These are phyloP conservation scores for Drosophila sp. DNA, from an alignment of 1,140 invertebrate genomes.

Conservation along the genomic window DNA sequence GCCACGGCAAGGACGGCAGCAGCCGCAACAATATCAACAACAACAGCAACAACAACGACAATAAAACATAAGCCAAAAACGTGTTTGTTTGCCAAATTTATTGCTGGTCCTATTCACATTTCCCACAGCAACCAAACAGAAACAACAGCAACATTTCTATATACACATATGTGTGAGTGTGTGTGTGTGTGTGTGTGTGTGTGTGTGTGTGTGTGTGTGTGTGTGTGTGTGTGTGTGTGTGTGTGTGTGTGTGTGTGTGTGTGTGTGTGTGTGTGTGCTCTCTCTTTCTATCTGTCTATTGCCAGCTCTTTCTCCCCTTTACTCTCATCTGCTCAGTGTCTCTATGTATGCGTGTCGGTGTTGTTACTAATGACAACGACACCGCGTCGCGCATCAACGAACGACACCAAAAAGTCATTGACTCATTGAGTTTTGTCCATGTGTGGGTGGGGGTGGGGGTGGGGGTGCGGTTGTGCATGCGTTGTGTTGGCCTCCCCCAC, in stretches of 20 bases:
- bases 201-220: too few species aligned
- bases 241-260: conserved; percentile 22
- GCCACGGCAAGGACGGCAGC: conserved; percentile 65
- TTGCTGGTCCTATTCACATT: conserved; percentile 53
- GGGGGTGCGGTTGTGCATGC: conserved; percentile 23
- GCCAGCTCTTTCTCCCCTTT: neutral
- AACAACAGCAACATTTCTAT: conserved; percentile 40
- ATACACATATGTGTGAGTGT: conserved; percentile 30
- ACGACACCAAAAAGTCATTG: conserved; percentile 79
- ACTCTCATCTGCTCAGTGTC: neutral
- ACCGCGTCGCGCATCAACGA: conserved; percentile 75
- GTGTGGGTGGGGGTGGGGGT: conserved; percentile 27
- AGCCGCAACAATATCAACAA: conserved; percentile 44
- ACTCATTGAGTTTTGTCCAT: conserved; percentile 69
- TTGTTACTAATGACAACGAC: conserved; percentile 79
- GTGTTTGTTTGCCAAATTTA: conserved; percentile 79
- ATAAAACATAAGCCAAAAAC: conserved; percentile 67
- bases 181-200: conserved; percentile 22
- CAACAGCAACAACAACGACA: conserved; percentile 51
- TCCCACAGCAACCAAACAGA: conserved; percentile 54
- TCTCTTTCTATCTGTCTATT: conserved; percentile 23
- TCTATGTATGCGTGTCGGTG: conserved; percentile 46
- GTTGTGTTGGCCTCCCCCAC: conserved; percentile 5
- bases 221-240: conserved; percentile 26
- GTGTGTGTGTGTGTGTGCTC: conserved; percentile 16